Evolutionary conservation across 2,888 invertebrate species (phyloP), one percentile per base, ranked within the genome.

Genomic region (Polydrusus cervinus): DNA sequence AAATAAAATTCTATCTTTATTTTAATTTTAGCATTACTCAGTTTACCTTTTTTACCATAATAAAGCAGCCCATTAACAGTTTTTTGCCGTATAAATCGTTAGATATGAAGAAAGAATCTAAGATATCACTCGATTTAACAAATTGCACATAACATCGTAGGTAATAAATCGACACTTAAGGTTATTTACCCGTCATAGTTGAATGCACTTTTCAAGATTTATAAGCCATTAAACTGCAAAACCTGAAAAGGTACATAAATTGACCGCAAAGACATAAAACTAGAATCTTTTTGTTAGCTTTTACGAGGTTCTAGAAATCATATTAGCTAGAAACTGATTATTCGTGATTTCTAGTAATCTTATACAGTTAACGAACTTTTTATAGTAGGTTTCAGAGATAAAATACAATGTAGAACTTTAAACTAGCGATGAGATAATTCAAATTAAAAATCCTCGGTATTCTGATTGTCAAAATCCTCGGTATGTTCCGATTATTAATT

Each of bases 141-240:
- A 57, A 57, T 30, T 57, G 57, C 34, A 57, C 25, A 9, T 57
- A 57, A 57, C 34, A 38, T 57, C 13, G 0, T 9, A 5, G 34
- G 57, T 34, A 57, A 38, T 57, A 57, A 57, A 57, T 57, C 34
- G 34, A n/a, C 34, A 34, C 57, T 57, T 57, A 30, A 14, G 34
- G 47, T 45, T 64, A 64, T 64, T 64, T 64, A 64, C 51, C 51
- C 30, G 38, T 66, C 14, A 49, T 14, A 51, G 14, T n/a, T 51
- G 51, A 34, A 66, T 51, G 38, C 65, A 38, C 51, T 66, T 51
- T 38, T 0, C 11, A 18, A 18, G 18, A 64, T 51, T 66, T 66
- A 66, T 66, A 34, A 51, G 51, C 65, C 13, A 30, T 66, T 38
- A 66, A 51, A 47, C 65, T 38, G 30, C 18, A 34, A n/a, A n/a